Evolutionary conservation across 2,113 vertebrate species (phyloP), one percentile per base, ranked within the genome.

Genomic region (Onychostoma macrolepis): DNA sequence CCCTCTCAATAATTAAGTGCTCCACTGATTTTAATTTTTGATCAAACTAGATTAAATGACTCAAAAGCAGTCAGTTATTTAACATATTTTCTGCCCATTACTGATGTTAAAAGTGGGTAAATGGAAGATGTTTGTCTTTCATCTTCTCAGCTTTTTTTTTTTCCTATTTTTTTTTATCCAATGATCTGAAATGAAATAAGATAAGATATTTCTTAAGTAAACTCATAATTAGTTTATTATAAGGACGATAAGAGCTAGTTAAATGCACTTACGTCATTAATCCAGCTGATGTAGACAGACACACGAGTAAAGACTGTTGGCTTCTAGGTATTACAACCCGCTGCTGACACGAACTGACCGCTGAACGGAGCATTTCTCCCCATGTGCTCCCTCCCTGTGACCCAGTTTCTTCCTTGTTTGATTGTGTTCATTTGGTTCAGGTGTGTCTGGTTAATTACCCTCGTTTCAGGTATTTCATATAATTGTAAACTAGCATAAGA

Each of bases 301-400:
- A 95, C 94, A 0, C 96, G 95, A 63, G 96, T 98, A 94, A 98
- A 99, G 87, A 98, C 97, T 0, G 97, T 98, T 71, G 97, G 98
- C 87, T 95, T 99, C 92, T 0, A 88, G 81, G 84, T 2, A 6
- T 98, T 98, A 92, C 97, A 97, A 72, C 96, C 97, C 4, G 1
- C 30, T 1, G 91, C 83, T 67, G 96, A 97, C 87, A 97, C 96
- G 21, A 99, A 97, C 72, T 72, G 26, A 7, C 97, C 95, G 0
- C 89, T 92, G 45, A 96, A n/a, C n/a, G n/a, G n/a, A n/a, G n/a
- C n/a, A n/a, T 33, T 33, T 33, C 33, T 33, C 33, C 33, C 33
- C 33, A 33, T 33, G 33, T 33, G 33, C 33, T 33, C 33, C 33
- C 33, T 33, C n/a, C n/a, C n/a, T n/a, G 33, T 33, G 33, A 33